Conservation (phyloP, 1,140 invertebrate genomes). For the Paralvinella palmiformis region DNA sequence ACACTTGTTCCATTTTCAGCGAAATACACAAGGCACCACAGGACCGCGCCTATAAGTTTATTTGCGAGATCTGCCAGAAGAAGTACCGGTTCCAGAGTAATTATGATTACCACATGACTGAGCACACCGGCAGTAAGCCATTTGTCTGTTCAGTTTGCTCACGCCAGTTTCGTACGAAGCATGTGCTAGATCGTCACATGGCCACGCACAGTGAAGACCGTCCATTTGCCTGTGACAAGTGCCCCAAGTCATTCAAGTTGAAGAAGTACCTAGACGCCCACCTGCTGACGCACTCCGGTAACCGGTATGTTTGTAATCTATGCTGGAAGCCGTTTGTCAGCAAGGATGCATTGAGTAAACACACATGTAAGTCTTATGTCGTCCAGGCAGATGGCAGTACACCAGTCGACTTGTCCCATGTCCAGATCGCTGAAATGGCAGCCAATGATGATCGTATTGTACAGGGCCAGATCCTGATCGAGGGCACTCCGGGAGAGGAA, state of each 20-base stretch:
- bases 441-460: background rate
- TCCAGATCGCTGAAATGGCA: background rate
- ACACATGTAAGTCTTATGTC: background rate
- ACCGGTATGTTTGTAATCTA: background rate
- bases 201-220: conserved; percentile 1
- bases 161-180: background rate
- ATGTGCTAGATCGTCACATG: conserved; percentile 1
- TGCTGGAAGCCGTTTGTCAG: conserved; percentile 2
- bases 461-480: background rate
- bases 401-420: no score
- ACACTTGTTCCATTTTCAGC: background rate
- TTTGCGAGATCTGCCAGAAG: background rate
- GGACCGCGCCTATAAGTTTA: background rate
- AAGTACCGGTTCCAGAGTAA: conserved; percentile 6
- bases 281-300: background rate
- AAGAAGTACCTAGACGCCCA: conserved; percentile 13
- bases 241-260: conserved; percentile 11
- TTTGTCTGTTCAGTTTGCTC: background rate
- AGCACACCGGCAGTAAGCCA: background rate
- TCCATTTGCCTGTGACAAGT: background rate
- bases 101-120: conserved; percentile 4
- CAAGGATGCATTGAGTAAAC: background rate
- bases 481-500: no score
- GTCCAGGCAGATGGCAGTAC: background rate
- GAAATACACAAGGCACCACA: background rate